phyloP scores from a whole-genome alignment of 2,113 vertebrate genomes.

The Tachycineta bicolor region DNA sequence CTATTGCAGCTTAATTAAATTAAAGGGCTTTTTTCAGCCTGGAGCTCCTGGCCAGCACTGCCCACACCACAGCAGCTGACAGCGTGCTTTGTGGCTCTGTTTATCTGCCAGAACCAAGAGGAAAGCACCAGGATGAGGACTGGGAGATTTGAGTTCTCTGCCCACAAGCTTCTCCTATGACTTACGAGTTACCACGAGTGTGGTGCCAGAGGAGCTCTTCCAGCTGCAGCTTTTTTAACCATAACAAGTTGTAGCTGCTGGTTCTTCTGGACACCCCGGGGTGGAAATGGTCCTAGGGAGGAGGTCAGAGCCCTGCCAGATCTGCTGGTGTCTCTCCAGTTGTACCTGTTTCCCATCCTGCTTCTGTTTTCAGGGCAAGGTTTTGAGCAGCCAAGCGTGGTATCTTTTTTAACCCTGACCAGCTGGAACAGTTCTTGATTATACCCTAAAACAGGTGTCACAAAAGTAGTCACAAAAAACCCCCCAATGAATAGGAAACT shows the following conservation, averaged over 20 bases:
- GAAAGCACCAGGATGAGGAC: background rate
- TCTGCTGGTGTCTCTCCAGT: background rate
- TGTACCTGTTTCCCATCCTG: background rate
- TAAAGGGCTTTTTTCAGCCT: background rate
- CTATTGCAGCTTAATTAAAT: background rate
- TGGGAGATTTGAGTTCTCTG: background rate
- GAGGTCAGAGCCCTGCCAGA: background rate
- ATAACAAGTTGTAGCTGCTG: background rate
- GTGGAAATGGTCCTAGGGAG: background rate
- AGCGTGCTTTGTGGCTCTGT: background rate
- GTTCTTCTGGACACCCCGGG: background rate
- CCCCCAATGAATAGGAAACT: fast-evolving
- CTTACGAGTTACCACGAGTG: fast-evolving
- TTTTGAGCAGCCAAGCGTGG: background rate
- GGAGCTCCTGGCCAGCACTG: background rate
- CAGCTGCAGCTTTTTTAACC: background rate
- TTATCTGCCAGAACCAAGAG: background rate
- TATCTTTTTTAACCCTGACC: background rate
- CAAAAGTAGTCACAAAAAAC: background rate
- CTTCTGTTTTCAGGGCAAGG: background rate
- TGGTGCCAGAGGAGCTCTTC: background rate
- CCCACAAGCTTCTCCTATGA: background rate
- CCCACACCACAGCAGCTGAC: background rate
- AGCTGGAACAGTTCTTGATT: background rate
- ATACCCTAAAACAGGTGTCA: background rate